phyloP scores from a whole-genome alignment of 2,888 invertebrate genomes.

The Hypena proboscidalis region DNA sequence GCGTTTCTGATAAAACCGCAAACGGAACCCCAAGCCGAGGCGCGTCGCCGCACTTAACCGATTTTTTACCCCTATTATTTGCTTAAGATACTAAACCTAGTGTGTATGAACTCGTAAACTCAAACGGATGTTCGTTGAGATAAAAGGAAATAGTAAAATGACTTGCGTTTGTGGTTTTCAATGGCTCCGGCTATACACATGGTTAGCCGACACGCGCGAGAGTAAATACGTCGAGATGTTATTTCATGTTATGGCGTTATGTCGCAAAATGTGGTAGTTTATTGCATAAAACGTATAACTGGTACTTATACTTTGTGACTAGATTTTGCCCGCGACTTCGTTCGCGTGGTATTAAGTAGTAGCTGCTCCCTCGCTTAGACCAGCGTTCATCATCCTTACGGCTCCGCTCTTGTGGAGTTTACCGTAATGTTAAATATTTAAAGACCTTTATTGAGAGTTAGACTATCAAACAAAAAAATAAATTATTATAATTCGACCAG shows the following conservation, averaged over 20 bases:
- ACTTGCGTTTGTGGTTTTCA: slow-evolving; percentile 40
- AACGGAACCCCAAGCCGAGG: slow-evolving; percentile 31
- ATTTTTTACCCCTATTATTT: slow-evolving; percentile 49
- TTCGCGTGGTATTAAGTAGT: too few species aligned
- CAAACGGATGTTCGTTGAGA: slow-evolving; percentile 43
- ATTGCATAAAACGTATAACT: slow-evolving; percentile 15
- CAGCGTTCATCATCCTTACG: too few species aligned
- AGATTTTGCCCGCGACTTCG: slow-evolving; percentile 2
- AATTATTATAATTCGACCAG: too few species aligned
- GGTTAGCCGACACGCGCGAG: slow-evolving; percentile 15
- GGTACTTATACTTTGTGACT: slow-evolving; percentile 9
- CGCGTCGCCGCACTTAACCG: slow-evolving; percentile 17
- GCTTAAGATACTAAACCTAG: slow-evolving; percentile 52
- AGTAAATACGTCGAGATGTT: slow-evolving; percentile 26
- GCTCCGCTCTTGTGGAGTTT: too few species aligned
- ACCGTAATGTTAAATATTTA: too few species aligned
- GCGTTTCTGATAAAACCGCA: not conserved
- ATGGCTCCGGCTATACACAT: slow-evolving; percentile 26
- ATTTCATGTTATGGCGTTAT: too few species aligned
- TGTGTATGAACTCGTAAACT: slow-evolving; percentile 53
- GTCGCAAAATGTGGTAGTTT: slow-evolving; percentile 19
- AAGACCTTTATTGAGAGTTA: too few species aligned
- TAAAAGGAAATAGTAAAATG: slow-evolving; percentile 48
- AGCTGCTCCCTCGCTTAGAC: too few species aligned
- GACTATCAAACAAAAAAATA: too few species aligned